Percentiles rank a stretch among this genome's conserved stretches.
Conservation (phyloP, 2,888 invertebrate species). For the Clivina fossor region DNA sequence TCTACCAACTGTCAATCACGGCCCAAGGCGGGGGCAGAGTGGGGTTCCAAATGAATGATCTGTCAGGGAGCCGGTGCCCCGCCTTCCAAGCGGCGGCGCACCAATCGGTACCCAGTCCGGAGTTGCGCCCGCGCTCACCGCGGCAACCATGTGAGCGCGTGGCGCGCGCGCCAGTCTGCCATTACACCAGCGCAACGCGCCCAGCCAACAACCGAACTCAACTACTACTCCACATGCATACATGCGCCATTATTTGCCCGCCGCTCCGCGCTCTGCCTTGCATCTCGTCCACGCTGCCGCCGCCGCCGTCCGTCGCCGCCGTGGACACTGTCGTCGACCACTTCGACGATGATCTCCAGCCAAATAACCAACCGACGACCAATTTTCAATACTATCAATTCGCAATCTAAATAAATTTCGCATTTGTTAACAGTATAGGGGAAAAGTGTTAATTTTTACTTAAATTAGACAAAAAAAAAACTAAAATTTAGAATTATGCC, state of each 20-base stretch:
- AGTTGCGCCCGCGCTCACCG: conserved; percentile 51
- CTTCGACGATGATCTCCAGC: too few relatives aligned
- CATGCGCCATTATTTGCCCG: too few relatives aligned
- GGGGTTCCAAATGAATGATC: conserved; percentile 57
- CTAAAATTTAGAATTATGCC: too few relatives aligned
- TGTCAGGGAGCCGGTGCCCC: conserved; percentile 49
- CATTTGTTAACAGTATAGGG: too few relatives aligned
- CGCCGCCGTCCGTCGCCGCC: not conserved
- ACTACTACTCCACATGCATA: too few relatives aligned
- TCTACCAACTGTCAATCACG: conserved; percentile 69
- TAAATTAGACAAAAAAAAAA: too few relatives aligned
- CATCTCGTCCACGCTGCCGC: conserved; percentile 19
- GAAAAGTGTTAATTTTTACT: too few relatives aligned
- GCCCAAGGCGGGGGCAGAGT: conserved; percentile 57
- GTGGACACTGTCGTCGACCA: too few relatives aligned
- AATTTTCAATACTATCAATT: too few relatives aligned
- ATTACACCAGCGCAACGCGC: conserved; percentile 48
- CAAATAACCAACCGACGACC: too few relatives aligned
- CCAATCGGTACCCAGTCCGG: conserved; percentile 54
- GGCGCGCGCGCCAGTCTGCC: conserved; percentile 52
- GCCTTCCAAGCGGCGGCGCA: conserved; percentile 43
- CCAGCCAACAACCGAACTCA: too few relatives aligned
- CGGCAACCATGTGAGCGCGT: conserved; percentile 45
- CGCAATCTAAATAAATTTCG: too few relatives aligned
- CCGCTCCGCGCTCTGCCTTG: conserved; percentile 32